These are phyloP conservation scores for Macquaria australasica DNA, from an alignment of 2,113 vertebrate genomes.

Conservation along the genomic window DNA sequence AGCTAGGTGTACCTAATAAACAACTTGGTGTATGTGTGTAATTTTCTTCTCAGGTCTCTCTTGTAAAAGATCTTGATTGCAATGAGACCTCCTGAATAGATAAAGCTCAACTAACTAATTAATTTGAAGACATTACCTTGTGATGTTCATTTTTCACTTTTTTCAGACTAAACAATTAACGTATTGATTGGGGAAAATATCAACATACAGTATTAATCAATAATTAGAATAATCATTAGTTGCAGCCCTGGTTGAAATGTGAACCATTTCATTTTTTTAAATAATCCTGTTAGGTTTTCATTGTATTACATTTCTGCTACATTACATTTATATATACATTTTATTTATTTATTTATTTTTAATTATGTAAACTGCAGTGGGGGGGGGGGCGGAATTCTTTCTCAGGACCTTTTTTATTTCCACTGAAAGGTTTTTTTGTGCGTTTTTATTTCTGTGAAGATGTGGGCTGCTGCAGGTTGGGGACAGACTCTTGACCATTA, in stretches of 20 bases:
- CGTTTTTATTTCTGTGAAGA: constrained; percentile 72
- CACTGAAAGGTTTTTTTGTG: neutral
- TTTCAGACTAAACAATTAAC: neutral
- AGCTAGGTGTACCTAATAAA: neutral
- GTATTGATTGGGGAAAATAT: neutral
- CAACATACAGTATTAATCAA: neutral
- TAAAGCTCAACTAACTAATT: neutral
- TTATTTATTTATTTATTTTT: neutral
- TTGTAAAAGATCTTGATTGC: too few species aligned
- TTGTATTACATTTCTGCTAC: too few species aligned
- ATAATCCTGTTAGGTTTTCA: neutral
- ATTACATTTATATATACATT: neutral
- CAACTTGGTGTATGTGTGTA: neutral
- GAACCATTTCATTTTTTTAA: neutral
- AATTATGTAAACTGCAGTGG: neutral
- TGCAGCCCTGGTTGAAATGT: neutral
- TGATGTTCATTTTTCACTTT: neutral
- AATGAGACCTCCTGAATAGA: neutral
- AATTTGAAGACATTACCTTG: neutral
- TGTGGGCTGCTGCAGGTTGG: constrained; percentile 96
- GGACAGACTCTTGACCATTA: constrained; percentile 94
- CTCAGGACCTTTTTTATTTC: neutral
- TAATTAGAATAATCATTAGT: neutral
- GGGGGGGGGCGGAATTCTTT: neutral
- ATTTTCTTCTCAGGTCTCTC: neutral